Percentiles rank a stretch among this genome's conserved stretches.
These are phyloP conservation scores for Taphrorychus bicolor DNA, from an alignment of 2,888 invertebrate genomes.

Conservation along the genomic window DNA sequence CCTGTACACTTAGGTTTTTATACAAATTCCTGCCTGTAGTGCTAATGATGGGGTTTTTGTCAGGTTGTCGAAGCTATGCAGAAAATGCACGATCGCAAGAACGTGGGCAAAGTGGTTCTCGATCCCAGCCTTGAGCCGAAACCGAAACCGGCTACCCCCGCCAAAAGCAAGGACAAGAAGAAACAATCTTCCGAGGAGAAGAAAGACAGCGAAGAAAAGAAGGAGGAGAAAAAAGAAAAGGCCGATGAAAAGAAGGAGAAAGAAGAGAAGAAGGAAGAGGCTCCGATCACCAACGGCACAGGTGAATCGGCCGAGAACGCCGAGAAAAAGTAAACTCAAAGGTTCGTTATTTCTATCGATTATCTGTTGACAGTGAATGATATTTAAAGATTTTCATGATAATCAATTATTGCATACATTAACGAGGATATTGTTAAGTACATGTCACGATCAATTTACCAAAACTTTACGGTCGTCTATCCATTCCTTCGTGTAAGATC, in stretches of 20 bases:
- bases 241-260: slow-evolving; percentile 59
- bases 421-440: not conserved
- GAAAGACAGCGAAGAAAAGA: slow-evolving; percentile 64
- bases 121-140: slow-evolving; percentile 82
- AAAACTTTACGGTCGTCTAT: not conserved
- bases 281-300: slow-evolving; percentile 58
- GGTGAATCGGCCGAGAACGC: slow-evolving; percentile 61
- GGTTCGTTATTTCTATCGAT: slow-evolving; percentile 6
- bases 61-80: slow-evolving; percentile 90
- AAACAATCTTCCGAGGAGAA: slow-evolving; percentile 68
- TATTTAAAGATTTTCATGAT: slow-evolving; percentile 30
- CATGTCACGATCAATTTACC: not conserved
- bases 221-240: slow-evolving; percentile 65
- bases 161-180: slow-evolving; percentile 78
- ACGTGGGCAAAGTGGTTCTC: slow-evolving; percentile 86
- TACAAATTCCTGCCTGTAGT: not conserved
- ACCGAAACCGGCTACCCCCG: slow-evolving; percentile 80
- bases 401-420: slow-evolving; percentile 3
- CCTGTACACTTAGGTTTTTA: not conserved
- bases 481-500: not conserved
- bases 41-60: slow-evolving; percentile 16
- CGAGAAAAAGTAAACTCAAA: slow-evolving; percentile 23
- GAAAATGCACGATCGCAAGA: slow-evolving; percentile 91
- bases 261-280: slow-evolving; percentile 56
- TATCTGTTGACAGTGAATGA: slow-evolving; percentile 35